Percentiles rank a stretch among this genome's conserved stretches.
Conservation (phyloP, 2,888 invertebrate species). For the Drosophila siamana region DNA sequence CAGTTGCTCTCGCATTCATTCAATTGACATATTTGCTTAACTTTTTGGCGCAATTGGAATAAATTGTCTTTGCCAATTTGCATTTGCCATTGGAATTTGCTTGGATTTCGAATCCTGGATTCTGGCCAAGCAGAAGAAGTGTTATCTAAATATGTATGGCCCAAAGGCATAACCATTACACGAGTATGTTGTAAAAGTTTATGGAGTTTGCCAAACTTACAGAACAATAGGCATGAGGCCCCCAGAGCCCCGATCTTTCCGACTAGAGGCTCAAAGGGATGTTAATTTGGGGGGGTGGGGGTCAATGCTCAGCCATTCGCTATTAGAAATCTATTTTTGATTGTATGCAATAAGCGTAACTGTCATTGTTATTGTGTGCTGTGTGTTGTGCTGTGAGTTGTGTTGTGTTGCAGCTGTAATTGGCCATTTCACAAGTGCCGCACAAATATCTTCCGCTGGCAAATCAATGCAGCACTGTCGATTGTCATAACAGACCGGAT, state of each 20-base stretch:
- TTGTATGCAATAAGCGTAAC: no score
- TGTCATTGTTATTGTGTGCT: no score
- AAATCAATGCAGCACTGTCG: constrained; percentile 33
- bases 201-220: constrained; percentile 23
- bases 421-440: constrained; percentile 59
- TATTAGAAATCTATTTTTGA: constrained; percentile 11
- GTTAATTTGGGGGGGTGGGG: constrained; percentile 1
- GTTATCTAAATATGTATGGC: constrained; percentile 46
- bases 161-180: constrained; percentile 18
- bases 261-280: background rate
- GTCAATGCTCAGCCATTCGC: constrained; percentile 22
- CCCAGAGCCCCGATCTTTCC: no score
- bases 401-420: constrained; percentile 50
- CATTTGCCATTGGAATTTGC: constrained; percentile 48
- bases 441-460: constrained; percentile 67
- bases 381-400: no score
- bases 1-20: constrained; percentile 17
- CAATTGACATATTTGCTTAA: constrained; percentile 62
- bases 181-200: constrained; percentile 24
- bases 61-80: constrained; percentile 72
- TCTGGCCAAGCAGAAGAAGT: constrained; percentile 26
- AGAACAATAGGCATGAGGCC: constrained; percentile 5
- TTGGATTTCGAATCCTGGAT: no score
- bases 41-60: constrained; percentile 70
- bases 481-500: constrained; percentile 71